Evolutionary conservation across 2,797 vertebrate species (phyloP), one percentile per base, ranked within the genome.

Genomic region (Triplophysa bombifrons): DNA sequence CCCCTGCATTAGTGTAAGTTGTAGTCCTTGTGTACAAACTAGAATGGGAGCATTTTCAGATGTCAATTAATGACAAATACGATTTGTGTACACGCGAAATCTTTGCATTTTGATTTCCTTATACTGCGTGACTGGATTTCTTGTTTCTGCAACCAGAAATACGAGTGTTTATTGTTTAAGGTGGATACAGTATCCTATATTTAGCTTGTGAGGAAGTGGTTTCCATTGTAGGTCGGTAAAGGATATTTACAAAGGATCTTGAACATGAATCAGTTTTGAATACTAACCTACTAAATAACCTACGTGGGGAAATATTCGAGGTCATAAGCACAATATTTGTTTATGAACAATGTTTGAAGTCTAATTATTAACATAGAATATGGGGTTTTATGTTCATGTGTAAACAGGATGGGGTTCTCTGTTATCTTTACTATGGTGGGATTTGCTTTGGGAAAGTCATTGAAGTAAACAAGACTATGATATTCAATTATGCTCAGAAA

Each of bases 11-110:
- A 20, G 19, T 64, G 20, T 51, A 16, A 72, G 55, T 44, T 25
- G n/a, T 51, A 72, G 66, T 79, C 69, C 16, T 12, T 27, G 14
- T 25, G 11, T 9, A 56, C 25, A 30, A 64, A 78, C 65, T 66
- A 17, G 1, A 63, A 53, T 53, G 7, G 8, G 19, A 34, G 13
- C 17, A 27, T 68, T 69, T 69, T 17, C 38, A 69, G 48, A 61
- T 38, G 41, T 38, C 55, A n/a, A 44, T 16, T 38, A 19, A 51
- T 65, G 10, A 55, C 64, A 74, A 2, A 17, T 50, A 30, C 12
- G 10, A 2, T 6, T 2, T 17, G 11, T 4, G 2, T 30, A 22
- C 22, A 63, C 19, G 27, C 9, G 2, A 63, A 14, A 55, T 41
- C 10, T 11, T 9, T 41, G 14, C n/a, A 2, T 25, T 66, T 66